Percentiles rank a stretch among this genome's conserved stretches.
Conservation (phyloP, 2,888 invertebrate genomes). For the Siphlonurus alternatus region DNA sequence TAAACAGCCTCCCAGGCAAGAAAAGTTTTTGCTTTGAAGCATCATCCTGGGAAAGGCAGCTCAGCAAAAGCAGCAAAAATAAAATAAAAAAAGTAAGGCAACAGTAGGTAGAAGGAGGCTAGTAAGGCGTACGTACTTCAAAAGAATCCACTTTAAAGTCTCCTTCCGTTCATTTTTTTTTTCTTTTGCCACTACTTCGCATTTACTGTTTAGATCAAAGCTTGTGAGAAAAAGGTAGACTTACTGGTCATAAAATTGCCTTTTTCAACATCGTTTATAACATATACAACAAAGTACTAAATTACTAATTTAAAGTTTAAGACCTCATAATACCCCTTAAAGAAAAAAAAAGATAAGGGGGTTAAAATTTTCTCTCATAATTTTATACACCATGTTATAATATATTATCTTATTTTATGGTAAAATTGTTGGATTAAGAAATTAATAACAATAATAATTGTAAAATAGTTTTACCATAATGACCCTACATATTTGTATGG, state of each 20-base stretch:
- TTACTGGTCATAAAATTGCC: not conserved
- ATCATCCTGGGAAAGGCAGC: not conserved
- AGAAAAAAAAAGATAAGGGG: too few relatives aligned
- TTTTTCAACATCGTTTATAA: not conserved
- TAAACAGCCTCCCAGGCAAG: not conserved
- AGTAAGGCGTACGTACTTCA: too few relatives aligned
- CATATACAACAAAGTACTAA: not conserved
- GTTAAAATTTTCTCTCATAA: too few relatives aligned
- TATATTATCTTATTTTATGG: too few relatives aligned
- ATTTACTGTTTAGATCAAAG: not conserved
- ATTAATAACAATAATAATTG: too few relatives aligned
- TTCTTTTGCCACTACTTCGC: not conserved
- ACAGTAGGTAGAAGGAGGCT: too few relatives aligned
- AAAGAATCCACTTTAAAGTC: not conserved
- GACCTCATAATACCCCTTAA: too few relatives aligned
- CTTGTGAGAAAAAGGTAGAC: not conserved
- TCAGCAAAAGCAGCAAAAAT: not conserved
- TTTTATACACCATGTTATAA: too few relatives aligned
- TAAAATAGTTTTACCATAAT: too few relatives aligned
- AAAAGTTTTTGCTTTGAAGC: not conserved
- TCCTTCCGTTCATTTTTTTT: too few relatives aligned
- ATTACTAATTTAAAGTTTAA: not conserved
- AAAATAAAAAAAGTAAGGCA: not conserved
- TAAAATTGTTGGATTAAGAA: too few relatives aligned
- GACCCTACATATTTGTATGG: too few relatives aligned